These are phyloP conservation scores for Meandrusa payeni DNA, from an alignment of 2,888 invertebrate species.

Conservation along the genomic window DNA sequence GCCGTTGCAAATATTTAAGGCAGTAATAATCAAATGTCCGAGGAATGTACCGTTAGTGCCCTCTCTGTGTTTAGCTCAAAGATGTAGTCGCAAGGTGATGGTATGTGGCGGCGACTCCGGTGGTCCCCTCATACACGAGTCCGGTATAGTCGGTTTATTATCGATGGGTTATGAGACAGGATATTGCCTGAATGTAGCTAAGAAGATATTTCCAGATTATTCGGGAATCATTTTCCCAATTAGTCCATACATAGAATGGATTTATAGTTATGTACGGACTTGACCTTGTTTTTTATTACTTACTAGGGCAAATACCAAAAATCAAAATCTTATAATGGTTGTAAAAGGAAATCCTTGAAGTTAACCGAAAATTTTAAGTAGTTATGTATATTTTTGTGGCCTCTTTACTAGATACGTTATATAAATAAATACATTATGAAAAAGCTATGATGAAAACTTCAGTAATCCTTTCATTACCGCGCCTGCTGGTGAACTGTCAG, in stretches of 20 bases:
- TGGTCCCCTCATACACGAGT: slow-evolving; percentile 10
- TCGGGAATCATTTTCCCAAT: slow-evolving; percentile 10
- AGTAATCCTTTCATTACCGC: too few relatives aligned
- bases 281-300: too few relatives aligned
- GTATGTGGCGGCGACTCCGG: slow-evolving; percentile 16
- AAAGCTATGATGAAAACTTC: too few relatives aligned
- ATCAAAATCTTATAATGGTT: too few relatives aligned
- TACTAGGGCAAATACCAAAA: too few relatives aligned
- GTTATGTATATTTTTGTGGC: too few relatives aligned
- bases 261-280: slow-evolving; percentile 9
- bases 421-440: too few relatives aligned
- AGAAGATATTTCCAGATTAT: not conserved
- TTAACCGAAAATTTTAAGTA: too few relatives aligned
- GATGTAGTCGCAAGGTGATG: not conserved
- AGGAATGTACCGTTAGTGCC: not conserved
- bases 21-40: slow-evolving; percentile 3
- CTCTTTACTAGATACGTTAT: too few relatives aligned
- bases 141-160: slow-evolving; percentile 10
- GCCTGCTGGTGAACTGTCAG: too few relatives aligned
- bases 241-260: slow-evolving; percentile 10
- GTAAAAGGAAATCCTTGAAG: too few relatives aligned
- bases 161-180: not conserved
- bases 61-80: slow-evolving; percentile 1
- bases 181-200: not conserved
- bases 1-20: slow-evolving; percentile 11